phyloP scores from a whole-genome alignment of 2,113 vertebrate genomes.

The Odontophorus gujanensis region DNA sequence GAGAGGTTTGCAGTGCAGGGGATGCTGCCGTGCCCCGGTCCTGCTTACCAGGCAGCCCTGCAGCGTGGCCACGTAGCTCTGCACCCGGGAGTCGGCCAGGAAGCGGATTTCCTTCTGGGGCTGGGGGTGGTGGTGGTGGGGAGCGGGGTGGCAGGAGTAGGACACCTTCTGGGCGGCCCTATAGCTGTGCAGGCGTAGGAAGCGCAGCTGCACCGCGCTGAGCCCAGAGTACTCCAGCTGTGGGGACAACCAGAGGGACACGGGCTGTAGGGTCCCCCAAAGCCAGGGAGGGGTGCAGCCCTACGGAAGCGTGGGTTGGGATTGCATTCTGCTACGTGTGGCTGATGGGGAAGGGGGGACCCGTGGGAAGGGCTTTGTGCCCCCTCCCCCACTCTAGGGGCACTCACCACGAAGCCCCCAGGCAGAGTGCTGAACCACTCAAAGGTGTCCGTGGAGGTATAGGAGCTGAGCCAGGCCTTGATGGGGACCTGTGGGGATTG shows the following conservation, averaged over 20 bases:
- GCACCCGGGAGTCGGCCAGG: slow-evolving; percentile 79
- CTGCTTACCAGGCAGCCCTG: slow-evolving; percentile 83
- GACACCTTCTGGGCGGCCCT: slow-evolving; percentile 81
- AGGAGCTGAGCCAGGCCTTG: slow-evolving; percentile 84
- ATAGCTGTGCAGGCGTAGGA: slow-evolving; percentile 85
- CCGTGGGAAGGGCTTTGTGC: not conserved
- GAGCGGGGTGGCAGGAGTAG: slow-evolving; percentile 80
- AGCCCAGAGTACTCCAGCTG: slow-evolving; percentile 85
- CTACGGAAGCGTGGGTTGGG: not conserved
- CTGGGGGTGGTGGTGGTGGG: not conserved
- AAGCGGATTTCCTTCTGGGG: slow-evolving; percentile 79
- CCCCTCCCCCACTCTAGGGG: not conserved
- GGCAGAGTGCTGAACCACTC: slow-evolving; percentile 87
- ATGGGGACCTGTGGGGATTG: slow-evolving; percentile 75
- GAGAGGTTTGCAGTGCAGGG: rapidly evolving
- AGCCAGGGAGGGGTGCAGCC: not conserved
- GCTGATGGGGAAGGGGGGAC: too few species aligned
- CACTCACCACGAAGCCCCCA: slow-evolving; percentile 83
- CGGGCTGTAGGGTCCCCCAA: rapidly evolving
- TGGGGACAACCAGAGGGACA: not conserved
- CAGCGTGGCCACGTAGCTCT: slow-evolving; percentile 81
- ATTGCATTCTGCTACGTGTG: rapidly evolving
- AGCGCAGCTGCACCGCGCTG: slow-evolving; percentile 86
- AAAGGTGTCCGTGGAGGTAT: slow-evolving; percentile 71
- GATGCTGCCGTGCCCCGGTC: not conserved